Base-by-base conservation (phyloP, 1,140 invertebrate genomes). In the Plectrocnemia conspersa region DNA sequence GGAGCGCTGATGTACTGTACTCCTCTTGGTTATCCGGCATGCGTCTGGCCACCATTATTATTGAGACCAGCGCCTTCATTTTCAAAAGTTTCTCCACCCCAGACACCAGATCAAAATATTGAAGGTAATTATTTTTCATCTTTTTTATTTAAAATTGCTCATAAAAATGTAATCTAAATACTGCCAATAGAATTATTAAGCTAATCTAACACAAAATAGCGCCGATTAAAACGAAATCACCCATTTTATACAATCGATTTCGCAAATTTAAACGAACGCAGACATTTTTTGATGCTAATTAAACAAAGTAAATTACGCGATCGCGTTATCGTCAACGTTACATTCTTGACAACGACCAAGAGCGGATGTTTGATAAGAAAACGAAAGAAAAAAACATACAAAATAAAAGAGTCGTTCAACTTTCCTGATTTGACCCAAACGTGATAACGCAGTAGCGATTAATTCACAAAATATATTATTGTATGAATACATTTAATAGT, bases 1-100 rank as follows among this genome's bases (percentile, higher is more conserved):
- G 65, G 68, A 29, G 66, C 69, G 29, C 45, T 72, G 54, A 68
- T 73, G 68, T 72, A 69, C 52, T 68, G 64, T 29, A 66, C 64
- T 52, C 66, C 66, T 23, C 56, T 69, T 54, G 73, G 65, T 48
- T 69, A 66, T 49, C 58, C 68, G 48, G 66, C 69, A 9, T 73
- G 73, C 55, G 64, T 70, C 36, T 74, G 71, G 73, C 71, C 73
- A 45, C 70, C 67, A 0, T 60, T 74, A 13, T 65, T 62, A 0
- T 22, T 59, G 2, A 36, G 47, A 13, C 47, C 60, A 1, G 56
- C 56, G 1, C 52, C 53, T 6, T n/a, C n/a, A n/a, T n/a, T n/a
- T n/a, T 52, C 38, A n/a, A 49, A 52, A 1, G 32, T 54, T 10
- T 56, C 56, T n/a, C 60, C 56, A 1, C 56, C 56, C 0, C 22